phyloP scores from a whole-genome alignment of 1,140 invertebrate species.

The Trypoxylus dichotomus region DNA sequence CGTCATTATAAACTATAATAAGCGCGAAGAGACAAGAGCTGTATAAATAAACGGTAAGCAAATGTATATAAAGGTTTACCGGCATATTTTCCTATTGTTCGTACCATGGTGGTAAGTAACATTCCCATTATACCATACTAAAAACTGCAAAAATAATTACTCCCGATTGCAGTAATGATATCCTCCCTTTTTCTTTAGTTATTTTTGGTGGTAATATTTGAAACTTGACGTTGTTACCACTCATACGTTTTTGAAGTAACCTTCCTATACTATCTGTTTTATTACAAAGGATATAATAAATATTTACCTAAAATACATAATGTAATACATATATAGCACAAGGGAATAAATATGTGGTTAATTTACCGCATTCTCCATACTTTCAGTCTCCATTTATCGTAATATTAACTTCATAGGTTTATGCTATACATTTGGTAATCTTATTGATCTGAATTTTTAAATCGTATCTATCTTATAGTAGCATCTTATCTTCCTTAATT shows the following conservation, averaged over 20 bases:
- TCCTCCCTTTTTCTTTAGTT: slow-evolving; percentile 34
- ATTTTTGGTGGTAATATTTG: slow-evolving; percentile 57
- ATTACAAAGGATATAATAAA: slow-evolving; percentile 58
- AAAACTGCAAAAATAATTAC: slow-evolving; percentile 23
- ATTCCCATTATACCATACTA: no score
- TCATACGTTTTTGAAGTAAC: slow-evolving; percentile 61
- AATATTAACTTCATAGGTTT: slow-evolving; percentile 63
- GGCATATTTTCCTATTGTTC: no score
- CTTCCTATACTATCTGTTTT: slow-evolving; percentile 52
- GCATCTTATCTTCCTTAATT: slow-evolving; percentile 61
- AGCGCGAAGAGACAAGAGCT: no score
- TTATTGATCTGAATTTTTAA: slow-evolving; percentile 63
- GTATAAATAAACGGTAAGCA: no score
- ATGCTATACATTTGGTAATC: slow-evolving; percentile 64
- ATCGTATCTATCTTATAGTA: slow-evolving; percentile 69
- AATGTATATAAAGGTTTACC: no score
- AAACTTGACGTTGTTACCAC: slow-evolving; percentile 61
- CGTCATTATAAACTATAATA: no score
- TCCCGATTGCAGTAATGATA: slow-evolving; percentile 41
- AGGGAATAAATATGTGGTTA: slow-evolving; percentile 35
- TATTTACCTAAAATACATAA: slow-evolving; percentile 57
- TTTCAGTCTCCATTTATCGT: slow-evolving; percentile 58
- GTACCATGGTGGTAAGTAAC: no score
- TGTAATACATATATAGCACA: slow-evolving; percentile 14
- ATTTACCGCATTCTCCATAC: slow-evolving; percentile 56